Evolutionary conservation across 2,797 vertebrate genomes (phyloP), one percentile per base, ranked within the genome.

Genomic region (Podargus strigoides): DNA sequence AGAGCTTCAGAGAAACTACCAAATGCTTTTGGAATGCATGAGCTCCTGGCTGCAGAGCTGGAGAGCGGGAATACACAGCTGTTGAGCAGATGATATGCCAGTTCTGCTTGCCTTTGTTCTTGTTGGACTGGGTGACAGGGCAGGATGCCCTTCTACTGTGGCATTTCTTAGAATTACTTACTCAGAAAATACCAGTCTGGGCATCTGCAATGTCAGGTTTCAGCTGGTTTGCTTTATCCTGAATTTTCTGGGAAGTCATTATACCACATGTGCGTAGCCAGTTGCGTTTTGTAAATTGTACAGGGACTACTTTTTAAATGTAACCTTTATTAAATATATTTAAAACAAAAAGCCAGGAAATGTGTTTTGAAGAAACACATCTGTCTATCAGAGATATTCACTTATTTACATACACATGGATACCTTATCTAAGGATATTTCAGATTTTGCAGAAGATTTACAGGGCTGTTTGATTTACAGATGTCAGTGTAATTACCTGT

Each of bases 381-480:
- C 14, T 75, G 14, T 46, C 53, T 20, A 24, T 74, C n/a, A 39
- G 53, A 84, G 34, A 12, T 90, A 67, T 39, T 89, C 12, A 50
- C 21, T 86, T 95, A 76, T 78, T 89, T 94, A 60, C 32, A 26
- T 37, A 41, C 37, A 53, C 8, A 7, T 26, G 7, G 42, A 3
- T 91, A 58, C 69, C n/a, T 90, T 89, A 78, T 70, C 44, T 91
- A 79, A 95, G 69, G 52, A 66, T 73, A 90, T 88, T 89, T 77
- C 74, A 37, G 64, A 73, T 95, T 95, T 94, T 95, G 49, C 66
- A 70, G 76, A 91, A 93, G 77, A 85, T 55, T 96, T 50, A 70
- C 1, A 0, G 36, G 86, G 30, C 53, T 79, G 36, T 95, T 97
- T 86, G 88, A 74, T 89, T 95, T 85, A 83, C 69, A 91, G 5